phyloP scores from a whole-genome alignment of 1,140 invertebrate genomes.

The Sarcophaga peregrina region DNA sequence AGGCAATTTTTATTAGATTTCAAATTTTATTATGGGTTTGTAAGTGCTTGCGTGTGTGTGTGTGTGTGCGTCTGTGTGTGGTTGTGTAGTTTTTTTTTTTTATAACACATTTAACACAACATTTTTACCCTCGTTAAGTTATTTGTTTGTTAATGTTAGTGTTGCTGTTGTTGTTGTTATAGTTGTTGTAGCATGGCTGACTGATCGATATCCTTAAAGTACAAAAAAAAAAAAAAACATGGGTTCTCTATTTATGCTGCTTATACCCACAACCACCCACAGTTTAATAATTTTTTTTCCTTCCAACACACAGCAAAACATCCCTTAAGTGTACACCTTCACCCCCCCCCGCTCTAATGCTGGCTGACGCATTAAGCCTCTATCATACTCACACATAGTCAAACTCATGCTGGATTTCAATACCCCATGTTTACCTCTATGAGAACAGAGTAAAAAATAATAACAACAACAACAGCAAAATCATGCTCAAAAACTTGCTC shows the following conservation, averaged over 20 bases:
- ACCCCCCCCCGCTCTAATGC: neutral
- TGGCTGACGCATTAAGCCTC: neutral
- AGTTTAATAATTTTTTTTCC: neutral
- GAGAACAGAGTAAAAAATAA: neutral
- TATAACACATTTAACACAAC: conserved; percentile 36
- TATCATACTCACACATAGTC: too few relatives aligned
- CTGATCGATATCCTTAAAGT: conserved; percentile 15
- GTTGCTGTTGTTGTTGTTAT: too few relatives aligned
- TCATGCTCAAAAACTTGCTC: conserved; percentile 54
- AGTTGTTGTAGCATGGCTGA: conserved; percentile 47
- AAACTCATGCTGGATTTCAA: neutral
- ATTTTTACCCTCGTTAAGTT: conserved; percentile 60
- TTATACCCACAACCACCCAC: conserved; percentile 24
- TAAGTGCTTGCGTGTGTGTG: neutral
- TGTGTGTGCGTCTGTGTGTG: neutral
- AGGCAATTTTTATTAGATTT: conserved; percentile 49
- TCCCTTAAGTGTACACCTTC: neutral
- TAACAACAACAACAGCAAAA: conserved; percentile 27
- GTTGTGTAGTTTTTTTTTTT: conserved; percentile 34
- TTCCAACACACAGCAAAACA: neutral
- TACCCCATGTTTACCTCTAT: conserved; percentile 22
- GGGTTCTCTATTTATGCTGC: neutral
- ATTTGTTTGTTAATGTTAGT: conserved; percentile 49
- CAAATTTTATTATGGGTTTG: neutral
- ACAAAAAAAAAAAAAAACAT: neutral